These are phyloP conservation scores for Agrochola litura DNA, from an alignment of 2,888 invertebrate species.

Conservation along the genomic window DNA sequence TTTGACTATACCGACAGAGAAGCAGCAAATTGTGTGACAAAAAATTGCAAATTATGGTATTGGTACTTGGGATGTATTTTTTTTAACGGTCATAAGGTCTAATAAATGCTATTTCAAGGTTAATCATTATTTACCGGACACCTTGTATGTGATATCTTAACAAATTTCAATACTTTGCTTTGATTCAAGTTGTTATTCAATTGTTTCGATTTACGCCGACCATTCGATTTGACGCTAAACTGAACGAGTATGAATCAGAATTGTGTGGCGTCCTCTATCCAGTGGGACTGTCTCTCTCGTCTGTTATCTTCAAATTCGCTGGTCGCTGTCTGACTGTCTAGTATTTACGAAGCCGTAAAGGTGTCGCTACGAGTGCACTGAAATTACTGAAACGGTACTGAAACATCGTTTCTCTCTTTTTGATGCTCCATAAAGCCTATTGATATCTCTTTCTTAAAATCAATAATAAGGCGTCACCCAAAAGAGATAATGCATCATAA, in stretches of 20 bases:
- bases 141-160: neutral
- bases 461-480: constrained; percentile 29
- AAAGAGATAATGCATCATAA: no score
- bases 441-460: constrained; percentile 29
- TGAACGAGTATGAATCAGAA: neutral
- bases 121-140: no score
- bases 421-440: neutral
- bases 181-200: neutral
- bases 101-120: no score
- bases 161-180: neutral
- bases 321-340: neutral
- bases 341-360: constrained; percentile 17
- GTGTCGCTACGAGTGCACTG: constrained; percentile 24
- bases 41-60: no score
- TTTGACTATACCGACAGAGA: no score
- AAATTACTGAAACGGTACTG: constrained; percentile 1
- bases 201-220: neutral
- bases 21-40: no score
- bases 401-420: constrained; percentile 27
- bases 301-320: neutral
- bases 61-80: no score
- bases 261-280: constrained; percentile 26
- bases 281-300: neutral
- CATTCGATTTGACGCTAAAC: neutral
- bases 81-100: no score